Evolutionary conservation across 2,888 invertebrate genomes (phyloP), one percentile per base, ranked within the genome.

Genomic region (Drosophila greeni): DNA sequence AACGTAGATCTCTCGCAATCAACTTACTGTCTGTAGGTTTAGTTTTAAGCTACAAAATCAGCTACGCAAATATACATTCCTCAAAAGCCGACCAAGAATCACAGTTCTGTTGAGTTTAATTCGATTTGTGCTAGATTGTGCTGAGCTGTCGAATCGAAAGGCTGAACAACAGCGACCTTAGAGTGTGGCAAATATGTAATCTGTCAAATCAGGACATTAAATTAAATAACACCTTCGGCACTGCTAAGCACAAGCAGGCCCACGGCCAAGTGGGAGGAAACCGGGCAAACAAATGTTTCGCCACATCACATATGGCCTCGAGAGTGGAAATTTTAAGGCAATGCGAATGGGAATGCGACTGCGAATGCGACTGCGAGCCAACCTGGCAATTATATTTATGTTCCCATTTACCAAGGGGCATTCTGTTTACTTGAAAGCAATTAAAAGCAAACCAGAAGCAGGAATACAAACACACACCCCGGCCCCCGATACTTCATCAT

Each of bases 351-450:
- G 26, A 69, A 7, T 45, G 26, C 26, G 6, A 26, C 0, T 43
- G 16, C 26, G 5, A 11, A 1, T 16, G 26, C 26, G 18, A 45
- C 58, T 48, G 45, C 65, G 39, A 54, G 49, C 43, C 66, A 60
- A 74, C 75, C 70, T 75, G 71, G 83, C 78, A 83, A 78, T 83
- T 78, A 81, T 83, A 81, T 83, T 81, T 78, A 83, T 78, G 78
- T 70, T 70, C 67, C 67, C 83, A 70, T 83, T 75, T 78, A 72
- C 74, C 73, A 66, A 75, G 67, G 73, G 67, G 70, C 84, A 82
- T 81, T 72, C 70, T 79, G 79, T 79, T 83, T 84, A 79, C 84
- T 82, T 82, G 69, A 78, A 82, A 84, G 79, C 79, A 79, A 79
- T 79, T 79, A 79, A 79, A 79, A 79, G 68, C 72, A 74, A 71